These are phyloP conservation scores for Laspeyria flexula DNA, from an alignment of 2,888 invertebrate genomes.

Conservation along the genomic window DNA sequence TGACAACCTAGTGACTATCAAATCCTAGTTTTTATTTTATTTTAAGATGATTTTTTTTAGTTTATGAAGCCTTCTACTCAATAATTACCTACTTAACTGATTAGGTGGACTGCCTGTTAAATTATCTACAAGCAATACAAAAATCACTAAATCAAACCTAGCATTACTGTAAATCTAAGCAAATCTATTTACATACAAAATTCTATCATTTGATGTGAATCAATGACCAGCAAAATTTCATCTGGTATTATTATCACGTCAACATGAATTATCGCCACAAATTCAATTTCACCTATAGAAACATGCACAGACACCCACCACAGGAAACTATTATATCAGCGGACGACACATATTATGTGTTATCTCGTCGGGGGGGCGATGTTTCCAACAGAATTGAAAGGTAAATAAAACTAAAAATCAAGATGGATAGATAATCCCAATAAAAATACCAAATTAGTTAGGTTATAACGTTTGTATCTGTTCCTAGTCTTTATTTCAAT, in stretches of 20 bases:
- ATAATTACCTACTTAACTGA: no score
- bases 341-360: constrained; percentile 13
- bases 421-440: constrained; percentile 42
- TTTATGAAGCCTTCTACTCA: no score
- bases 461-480: background rate
- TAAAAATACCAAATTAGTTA: constrained; percentile 5
- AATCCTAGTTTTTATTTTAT: no score
- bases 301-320: constrained; percentile 10
- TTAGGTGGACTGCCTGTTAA: no score
- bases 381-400: constrained; percentile 24
- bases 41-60: no score
- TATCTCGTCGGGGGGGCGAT: constrained; percentile 18
- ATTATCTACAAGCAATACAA: no score
- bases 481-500: background rate
- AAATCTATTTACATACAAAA: background rate
- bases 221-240: constrained; percentile 3
- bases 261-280: background rate
- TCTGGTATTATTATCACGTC: constrained; percentile 2
- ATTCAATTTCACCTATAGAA: constrained; percentile 3
- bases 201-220: background rate
- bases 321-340: constrained; percentile 20
- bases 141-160: no score
- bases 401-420: constrained; percentile 44
- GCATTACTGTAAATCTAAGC: no score
- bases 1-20: no score